These are phyloP conservation scores for Mnemiopsis leidyi DNA, from an alignment of 37 sponge, comb jelly and placozoan genomes.

Conservation along the genomic window DNA sequence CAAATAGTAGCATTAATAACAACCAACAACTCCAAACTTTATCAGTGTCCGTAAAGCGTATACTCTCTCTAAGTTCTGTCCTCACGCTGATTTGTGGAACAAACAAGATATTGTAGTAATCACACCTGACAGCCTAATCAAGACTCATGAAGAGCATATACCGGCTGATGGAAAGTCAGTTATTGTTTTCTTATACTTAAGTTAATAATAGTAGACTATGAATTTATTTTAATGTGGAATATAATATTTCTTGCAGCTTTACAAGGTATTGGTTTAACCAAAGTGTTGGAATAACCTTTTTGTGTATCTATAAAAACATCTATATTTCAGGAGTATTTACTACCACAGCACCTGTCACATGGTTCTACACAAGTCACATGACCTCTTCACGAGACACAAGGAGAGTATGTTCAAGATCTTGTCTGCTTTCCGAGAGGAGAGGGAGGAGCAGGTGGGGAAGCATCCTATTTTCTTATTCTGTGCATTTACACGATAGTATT, in stretches of 20 bases:
- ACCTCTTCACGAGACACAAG: background rate
- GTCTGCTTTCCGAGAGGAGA: background rate
- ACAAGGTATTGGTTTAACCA: no score
- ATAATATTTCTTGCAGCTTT: no score
- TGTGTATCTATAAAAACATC: no score
- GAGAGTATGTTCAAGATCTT: background rate
- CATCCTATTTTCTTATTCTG: no score
- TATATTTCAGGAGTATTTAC: conserved; percentile 55
- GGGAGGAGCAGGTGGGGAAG: background rate
- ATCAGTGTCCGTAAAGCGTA: conserved; percentile 36
- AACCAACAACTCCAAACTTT: no score
- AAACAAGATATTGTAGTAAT: background rate
- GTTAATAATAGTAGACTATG: no score
- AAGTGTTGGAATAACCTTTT: no score
- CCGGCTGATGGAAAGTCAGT: conserved; percentile 3
- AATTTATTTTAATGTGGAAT: no score
- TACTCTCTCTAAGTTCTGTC: background rate
- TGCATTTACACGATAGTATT: no score
- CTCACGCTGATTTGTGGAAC: conserved; percentile 11
- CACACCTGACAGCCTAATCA: background rate
- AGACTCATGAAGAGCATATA: background rate
- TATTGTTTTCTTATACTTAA: no score
- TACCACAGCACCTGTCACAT: conserved; percentile 6
- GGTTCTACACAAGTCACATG: conserved; percentile 45
- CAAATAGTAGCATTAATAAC: no score